Evolutionary conservation across 2,888 invertebrate species (phyloP).

Genomic region (Dolichomitus sp.): DNA sequence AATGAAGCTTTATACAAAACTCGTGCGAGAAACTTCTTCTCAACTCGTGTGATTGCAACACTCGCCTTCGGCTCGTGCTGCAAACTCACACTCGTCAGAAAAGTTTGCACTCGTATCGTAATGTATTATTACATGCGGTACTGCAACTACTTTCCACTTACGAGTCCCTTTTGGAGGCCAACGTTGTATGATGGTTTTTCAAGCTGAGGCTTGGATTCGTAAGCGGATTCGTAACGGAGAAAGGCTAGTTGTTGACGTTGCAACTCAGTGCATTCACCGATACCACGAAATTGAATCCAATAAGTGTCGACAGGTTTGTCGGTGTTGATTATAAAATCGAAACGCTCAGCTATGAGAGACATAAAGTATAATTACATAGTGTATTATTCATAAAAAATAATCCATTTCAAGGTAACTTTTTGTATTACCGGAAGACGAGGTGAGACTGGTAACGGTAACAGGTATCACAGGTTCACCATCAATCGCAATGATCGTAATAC

Average conservation of each 20-base stretch:
- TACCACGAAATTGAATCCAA: conserved; percentile 87
- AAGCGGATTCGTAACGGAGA: conserved; percentile 83
- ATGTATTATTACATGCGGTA: not conserved
- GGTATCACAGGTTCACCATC: conserved; percentile 87
- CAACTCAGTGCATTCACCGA: conserved; percentile 85
- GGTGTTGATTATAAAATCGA: conserved; percentile 88
- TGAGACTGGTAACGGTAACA: conserved; percentile 83
- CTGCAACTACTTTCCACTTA: conserved; percentile 76
- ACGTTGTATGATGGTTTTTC: conserved; percentile 80
- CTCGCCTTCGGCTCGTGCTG: no score
- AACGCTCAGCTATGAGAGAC: conserved; percentile 88
- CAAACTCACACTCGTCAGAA: no score
- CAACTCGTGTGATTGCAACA: no score
- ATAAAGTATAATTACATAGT: no score
- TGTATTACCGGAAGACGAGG: conserved; percentile 87
- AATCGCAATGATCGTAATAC: conserved; percentile 87
- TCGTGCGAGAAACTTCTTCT: no score
- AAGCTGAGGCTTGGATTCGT: not conserved
- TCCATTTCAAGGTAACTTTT: not conserved
- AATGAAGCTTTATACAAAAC: no score
- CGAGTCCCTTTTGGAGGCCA: conserved; percentile 82
- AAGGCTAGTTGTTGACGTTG: conserved; percentile 86
- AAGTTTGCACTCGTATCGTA: no score
- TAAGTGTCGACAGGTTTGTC: conserved; percentile 85
- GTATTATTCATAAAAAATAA: not conserved